Conservation (phyloP, 2,888 invertebrate species). For the Eurois occulta region DNA sequence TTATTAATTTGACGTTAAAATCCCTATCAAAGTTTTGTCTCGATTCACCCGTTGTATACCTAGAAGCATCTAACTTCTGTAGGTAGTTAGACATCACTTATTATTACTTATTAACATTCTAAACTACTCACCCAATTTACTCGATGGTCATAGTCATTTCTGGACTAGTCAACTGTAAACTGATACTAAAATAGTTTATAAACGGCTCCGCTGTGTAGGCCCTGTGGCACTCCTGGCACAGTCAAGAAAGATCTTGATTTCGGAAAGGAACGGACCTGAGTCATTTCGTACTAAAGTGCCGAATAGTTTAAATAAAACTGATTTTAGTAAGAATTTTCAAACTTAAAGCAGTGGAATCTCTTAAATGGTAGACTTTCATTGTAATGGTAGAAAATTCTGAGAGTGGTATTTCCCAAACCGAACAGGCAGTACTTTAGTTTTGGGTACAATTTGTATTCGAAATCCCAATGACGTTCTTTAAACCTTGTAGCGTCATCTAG, state of each 20-base stretch:
- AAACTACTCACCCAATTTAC: background rate
- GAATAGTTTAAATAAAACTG: no score
- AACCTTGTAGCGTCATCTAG: slow-evolving; percentile 15
- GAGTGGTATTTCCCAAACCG: background rate
- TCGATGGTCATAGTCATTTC: no score
- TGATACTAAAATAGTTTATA: background rate
- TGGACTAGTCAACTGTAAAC: background rate
- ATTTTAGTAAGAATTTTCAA: no score
- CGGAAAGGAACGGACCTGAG: background rate
- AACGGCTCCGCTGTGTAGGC: background rate
- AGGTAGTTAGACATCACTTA: no score
- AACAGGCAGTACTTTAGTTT: background rate
- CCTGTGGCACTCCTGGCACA: background rate
- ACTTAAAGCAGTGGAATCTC: no score
- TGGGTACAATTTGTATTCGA: background rate
- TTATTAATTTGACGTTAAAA: no score
- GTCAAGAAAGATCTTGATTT: background rate
- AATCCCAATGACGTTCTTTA: background rate
- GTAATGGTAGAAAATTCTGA: background rate
- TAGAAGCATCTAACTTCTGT: no score
- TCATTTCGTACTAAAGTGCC: background rate
- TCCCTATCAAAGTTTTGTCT: no score
- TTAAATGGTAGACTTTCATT: background rate
- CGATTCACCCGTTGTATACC: no score
- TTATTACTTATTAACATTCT: no score